These are phyloP conservation scores for Accipiter cooperii DNA, from an alignment of 2,113 vertebrate species.

Conservation along the genomic window DNA sequence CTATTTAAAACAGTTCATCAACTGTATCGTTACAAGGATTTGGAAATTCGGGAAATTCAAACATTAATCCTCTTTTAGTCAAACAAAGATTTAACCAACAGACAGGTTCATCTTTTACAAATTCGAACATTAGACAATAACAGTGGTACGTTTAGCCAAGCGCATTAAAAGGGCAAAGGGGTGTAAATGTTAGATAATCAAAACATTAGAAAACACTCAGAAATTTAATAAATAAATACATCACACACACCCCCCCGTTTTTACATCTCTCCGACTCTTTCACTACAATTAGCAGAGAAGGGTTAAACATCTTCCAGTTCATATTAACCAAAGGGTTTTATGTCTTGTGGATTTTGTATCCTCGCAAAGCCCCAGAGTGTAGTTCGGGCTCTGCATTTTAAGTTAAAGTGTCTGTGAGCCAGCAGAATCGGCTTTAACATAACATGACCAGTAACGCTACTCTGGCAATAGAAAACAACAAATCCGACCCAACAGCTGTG, in stretches of 20 bases:
- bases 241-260: background rate
- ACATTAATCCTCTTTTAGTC: slow-evolving; percentile 50
- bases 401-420: slow-evolving; percentile 58
- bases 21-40: slow-evolving; percentile 48
- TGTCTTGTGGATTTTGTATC: slow-evolving; percentile 63
- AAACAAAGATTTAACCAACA: slow-evolving; percentile 60
- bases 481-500: background rate
- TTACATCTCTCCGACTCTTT: slow-evolving; percentile 28
- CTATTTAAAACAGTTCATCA: slow-evolving; percentile 60
- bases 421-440: slow-evolving; percentile 42
- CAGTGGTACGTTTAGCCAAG: slow-evolving; percentile 27
- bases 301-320: slow-evolving; percentile 58
- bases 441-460: slow-evolving; percentile 12
- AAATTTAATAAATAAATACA: slow-evolving; percentile 57
- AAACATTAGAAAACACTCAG: slow-evolving; percentile 30
- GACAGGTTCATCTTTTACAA: slow-evolving; percentile 60
- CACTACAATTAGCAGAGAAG: slow-evolving; percentile 59
- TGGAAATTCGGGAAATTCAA: slow-evolving; percentile 52
- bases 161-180: slow-evolving; percentile 53
- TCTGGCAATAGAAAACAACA: slow-evolving; percentile 41
- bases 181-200: slow-evolving; percentile 27
- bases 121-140: slow-evolving; percentile 52
- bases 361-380: slow-evolving; percentile 62
- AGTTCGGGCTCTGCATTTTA: slow-evolving; percentile 65
- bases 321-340: slow-evolving; percentile 61